A percentile compares a stretch with the other conserved stretches of the same genome.
These are phyloP conservation scores for Cuculus canorus DNA, from an alignment of 2,797 vertebrate genomes.

Conservation along the genomic window DNA sequence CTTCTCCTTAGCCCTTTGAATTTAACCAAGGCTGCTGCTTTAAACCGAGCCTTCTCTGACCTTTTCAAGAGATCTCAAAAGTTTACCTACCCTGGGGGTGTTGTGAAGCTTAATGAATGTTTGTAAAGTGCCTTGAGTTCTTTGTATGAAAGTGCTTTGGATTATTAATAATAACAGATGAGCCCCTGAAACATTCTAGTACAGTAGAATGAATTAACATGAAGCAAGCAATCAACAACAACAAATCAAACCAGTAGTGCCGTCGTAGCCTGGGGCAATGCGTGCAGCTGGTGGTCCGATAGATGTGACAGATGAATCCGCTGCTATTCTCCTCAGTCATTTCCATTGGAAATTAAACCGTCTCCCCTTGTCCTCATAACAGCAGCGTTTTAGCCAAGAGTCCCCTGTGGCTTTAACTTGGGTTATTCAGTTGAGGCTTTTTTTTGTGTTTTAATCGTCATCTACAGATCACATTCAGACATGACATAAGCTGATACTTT, in stretches of 20 bases:
- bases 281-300: conserved; percentile 34
- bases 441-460: background rate
- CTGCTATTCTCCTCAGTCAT: background rate
- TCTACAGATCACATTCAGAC: rapidly evolving
- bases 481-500: rapidly evolving
- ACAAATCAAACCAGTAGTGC: background rate
- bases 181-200: conserved; percentile 12
- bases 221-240: conserved; percentile 38
- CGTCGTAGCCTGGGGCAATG: background rate
- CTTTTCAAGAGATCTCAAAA: conserved; percentile 47
- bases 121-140: conserved; percentile 12
- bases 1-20: background rate
- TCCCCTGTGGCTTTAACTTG: background rate
- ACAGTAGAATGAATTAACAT: conserved; percentile 30
- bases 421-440: background rate
- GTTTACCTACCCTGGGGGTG: background rate
- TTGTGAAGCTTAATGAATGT: conserved; percentile 56
- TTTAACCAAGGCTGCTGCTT: background rate
- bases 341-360: conserved; percentile 6
- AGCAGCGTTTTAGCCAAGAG: background rate
- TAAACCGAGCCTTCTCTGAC: conserved; percentile 35
- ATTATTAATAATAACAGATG: conserved; percentile 49
- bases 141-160: background rate
- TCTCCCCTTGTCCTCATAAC: background rate
- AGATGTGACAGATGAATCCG: conserved; percentile 46